These are phyloP conservation scores for Malurus splendens DNA, from an alignment of 2,797 vertebrate species.

Conservation along the genomic window DNA sequence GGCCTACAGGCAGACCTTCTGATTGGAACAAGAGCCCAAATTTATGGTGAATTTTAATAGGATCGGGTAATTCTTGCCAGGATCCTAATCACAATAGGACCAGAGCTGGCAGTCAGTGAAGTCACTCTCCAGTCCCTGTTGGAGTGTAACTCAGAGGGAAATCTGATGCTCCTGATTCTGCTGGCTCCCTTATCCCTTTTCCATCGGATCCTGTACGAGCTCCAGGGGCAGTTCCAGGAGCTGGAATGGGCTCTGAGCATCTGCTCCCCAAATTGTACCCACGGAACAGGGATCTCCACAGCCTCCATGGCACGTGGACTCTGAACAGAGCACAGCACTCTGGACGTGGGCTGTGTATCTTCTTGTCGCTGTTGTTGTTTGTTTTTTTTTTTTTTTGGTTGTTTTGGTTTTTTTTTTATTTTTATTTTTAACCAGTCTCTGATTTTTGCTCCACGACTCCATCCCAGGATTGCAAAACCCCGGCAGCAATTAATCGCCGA, in stretches of 20 bases:
- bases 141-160: not conserved
- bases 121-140: not conserved
- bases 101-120: not conserved
- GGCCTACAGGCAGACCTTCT: not conserved
- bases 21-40: not conserved
- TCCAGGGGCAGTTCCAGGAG: not conserved
- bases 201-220: not conserved
- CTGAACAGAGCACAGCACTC: not conserved
- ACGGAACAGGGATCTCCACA: not conserved
- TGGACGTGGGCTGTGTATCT: not conserved
- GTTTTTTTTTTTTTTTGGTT: not conserved
- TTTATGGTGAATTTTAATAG: not conserved
- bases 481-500: constrained; percentile 16
- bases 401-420: too few species aligned
- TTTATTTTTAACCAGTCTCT: not conserved
- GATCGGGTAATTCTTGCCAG: not conserved
- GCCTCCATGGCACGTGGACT: not conserved
- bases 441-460: not conserved
- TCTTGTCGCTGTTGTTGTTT: not conserved
- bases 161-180: not conserved
- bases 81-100: not conserved
- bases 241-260: not conserved
- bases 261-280: not conserved
- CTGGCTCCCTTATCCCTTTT: not conserved
- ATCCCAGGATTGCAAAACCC: constrained; percentile 11